phyloP scores from a whole-genome alignment of 2,113 vertebrate genomes.

The Probosciger aterrimus region DNA sequence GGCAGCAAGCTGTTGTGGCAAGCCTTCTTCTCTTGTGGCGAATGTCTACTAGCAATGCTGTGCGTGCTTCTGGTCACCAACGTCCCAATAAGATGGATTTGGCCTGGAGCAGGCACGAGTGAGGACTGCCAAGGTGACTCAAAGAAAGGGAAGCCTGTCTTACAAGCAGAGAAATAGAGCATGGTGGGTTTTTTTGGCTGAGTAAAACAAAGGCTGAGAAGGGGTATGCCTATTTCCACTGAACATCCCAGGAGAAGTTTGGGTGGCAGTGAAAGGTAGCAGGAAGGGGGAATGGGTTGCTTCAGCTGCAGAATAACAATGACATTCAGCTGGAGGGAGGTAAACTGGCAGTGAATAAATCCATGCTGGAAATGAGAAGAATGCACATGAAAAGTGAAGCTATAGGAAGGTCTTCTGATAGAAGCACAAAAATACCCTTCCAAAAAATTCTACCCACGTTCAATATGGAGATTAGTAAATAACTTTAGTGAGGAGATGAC shows the following conservation, averaged over 20 bases:
- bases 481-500: neutral
- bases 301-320: neutral
- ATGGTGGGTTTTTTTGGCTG: neutral
- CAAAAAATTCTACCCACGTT: neutral
- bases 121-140: neutral
- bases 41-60: neutral
- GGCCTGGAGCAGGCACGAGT: accelerated
- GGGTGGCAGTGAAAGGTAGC: neutral
- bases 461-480: neutral
- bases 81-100: neutral
- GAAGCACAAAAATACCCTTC: neutral
- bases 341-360: neutral
- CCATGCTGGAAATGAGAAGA: neutral
- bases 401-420: neutral
- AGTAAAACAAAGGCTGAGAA: neutral
- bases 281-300: neutral
- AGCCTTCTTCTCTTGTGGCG: accelerated
- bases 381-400: neutral
- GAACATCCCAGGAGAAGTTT: neutral
- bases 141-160: neutral
- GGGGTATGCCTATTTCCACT: neutral
- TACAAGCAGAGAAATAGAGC: neutral
- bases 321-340: neutral
- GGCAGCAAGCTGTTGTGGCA: neutral
- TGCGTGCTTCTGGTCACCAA: neutral